Percentiles rank a stretch among this genome's conserved stretches.
Evolutionary conservation across 2,797 vertebrate genomes (phyloP).

Genomic region (Heliangelus exortis): DNA sequence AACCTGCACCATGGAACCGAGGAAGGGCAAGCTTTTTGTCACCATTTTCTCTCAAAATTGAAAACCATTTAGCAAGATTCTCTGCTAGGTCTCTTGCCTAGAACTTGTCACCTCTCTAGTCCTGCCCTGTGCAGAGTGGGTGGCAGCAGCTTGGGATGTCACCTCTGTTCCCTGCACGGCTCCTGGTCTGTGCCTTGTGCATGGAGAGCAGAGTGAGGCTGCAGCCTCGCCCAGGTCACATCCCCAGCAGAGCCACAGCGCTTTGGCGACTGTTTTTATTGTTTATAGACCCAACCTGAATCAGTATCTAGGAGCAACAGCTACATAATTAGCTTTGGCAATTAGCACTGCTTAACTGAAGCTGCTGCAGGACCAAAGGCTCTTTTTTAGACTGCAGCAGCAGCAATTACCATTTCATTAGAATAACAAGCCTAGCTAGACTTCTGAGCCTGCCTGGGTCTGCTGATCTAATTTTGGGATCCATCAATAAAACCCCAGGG

Average conservation of each 20-base stretch:
- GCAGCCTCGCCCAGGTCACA: no score
- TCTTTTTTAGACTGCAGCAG: slow-evolving; percentile 26
- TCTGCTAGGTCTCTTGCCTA: neutral
- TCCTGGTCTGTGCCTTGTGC: neutral
- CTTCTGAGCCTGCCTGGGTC: slow-evolving; percentile 13
- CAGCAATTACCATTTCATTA: slow-evolving; percentile 58
- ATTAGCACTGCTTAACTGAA: slow-evolving; percentile 53
- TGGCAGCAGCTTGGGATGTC: neutral
- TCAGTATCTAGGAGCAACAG: slow-evolving; percentile 49
- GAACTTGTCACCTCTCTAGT: neutral
- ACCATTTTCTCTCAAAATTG: neutral
- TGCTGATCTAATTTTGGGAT: slow-evolving; percentile 50
- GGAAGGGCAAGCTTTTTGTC: neutral
- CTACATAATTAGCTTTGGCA: slow-evolving; percentile 54
- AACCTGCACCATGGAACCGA: neutral
- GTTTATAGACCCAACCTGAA: slow-evolving; percentile 36
- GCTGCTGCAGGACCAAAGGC: slow-evolving; percentile 47
- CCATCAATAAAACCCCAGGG: slow-evolving; percentile 7
- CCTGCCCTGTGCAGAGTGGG: neutral
- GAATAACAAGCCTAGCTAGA: slow-evolving; percentile 27
- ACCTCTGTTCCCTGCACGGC: neutral
- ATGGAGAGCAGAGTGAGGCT: fast-evolving
- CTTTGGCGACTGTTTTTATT: neutral
- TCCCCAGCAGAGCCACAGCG: neutral
- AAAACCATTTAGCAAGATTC: neutral